Base-by-base conservation (phyloP, 1,140 invertebrate genomes). In the Hypothenemus hampei region DNA sequence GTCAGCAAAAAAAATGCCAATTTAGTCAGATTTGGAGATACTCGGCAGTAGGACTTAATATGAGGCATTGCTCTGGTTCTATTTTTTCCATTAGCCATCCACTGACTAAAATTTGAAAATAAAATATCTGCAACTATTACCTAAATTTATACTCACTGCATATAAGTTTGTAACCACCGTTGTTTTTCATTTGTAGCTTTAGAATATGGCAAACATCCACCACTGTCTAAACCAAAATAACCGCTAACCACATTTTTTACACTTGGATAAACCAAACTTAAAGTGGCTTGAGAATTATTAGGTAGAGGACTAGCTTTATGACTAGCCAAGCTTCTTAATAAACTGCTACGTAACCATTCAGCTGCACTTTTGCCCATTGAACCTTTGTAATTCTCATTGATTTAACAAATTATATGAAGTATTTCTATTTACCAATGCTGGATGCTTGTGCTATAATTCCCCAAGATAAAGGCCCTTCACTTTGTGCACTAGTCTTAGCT, bases 151-250 rank as follows among this genome's bases (percentile, higher is more conserved):
- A 79, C 79, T 79, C 75, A 92, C 88, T 87, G 81, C 36, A 97
- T 73, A 71, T 83, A 87, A 3, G 78, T 71, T 44, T 80, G 80
- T 0, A 97, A 73, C 87, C 91, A 98, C 1, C 72, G 67, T 67
- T 98, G 93, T 67, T 94, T 96, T n/a, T 78, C 72, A 65, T 94
- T 89, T 0, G 79, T 80, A 44, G 78, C 78, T 45, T 80, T 81
- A 3, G 81, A 80, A 71, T 98, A 98, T 0, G 93, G 93, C n/a
- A 98, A 73, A 69, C 91, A 95, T 0, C 85, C 86, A 8, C 91
- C 91, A 10, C 89, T 91, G 24, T 82, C 70, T 49, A 86, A 80
- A 2, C 87, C 91, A 72, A 96, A 92, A 65, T 89, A 83, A 64
- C 91, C 93, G 6, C 75, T 72, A 21, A 81, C 77, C 2, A 97